Percentiles rank a stretch among this genome's conserved stretches.
phyloP scores from a whole-genome alignment of 1,140 invertebrate species.

The Acyrthosiphon pisum region DNA sequence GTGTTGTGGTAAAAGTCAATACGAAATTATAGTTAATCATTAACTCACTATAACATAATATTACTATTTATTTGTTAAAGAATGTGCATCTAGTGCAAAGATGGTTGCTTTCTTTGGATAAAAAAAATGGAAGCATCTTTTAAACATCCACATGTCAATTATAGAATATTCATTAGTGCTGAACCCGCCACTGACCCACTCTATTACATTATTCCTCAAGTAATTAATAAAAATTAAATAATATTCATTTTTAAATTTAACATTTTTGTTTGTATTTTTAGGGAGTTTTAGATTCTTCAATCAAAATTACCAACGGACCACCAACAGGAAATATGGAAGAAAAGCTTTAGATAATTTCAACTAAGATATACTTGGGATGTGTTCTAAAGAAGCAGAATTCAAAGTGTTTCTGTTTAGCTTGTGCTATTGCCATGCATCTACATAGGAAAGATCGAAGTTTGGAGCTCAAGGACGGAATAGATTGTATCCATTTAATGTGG shows the following conservation, averaged over 20 bases:
- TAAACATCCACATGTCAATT: constrained; percentile 75
- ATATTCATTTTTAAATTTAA: neutral
- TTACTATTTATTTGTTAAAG: constrained; percentile 64
- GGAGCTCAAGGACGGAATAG: constrained; percentile 95
- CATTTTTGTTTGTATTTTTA: constrained; percentile 62
- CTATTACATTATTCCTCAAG: constrained; percentile 74
- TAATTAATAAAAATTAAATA: constrained; percentile 58
- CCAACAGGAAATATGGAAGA: constrained; percentile 94
- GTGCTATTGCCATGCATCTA: constrained; percentile 95
- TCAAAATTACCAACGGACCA: constrained; percentile 96
- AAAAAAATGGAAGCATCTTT: constrained; percentile 86
- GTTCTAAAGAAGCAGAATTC: constrained; percentile 92
- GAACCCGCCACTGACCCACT: constrained; percentile 71
- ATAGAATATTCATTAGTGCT: constrained; percentile 77
- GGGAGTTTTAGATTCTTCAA: constrained; percentile 90
- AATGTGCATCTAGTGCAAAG: constrained; percentile 91
- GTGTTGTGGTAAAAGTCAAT: constrained; percentile 82
- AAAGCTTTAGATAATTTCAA: constrained; percentile 93
- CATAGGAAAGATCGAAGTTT: constrained; percentile 91
- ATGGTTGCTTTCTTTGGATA: constrained; percentile 86
- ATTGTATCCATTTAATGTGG: constrained; percentile 70
- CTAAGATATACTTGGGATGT: constrained; percentile 92
- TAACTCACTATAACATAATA: neutral
- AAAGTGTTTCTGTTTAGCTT: constrained; percentile 90
- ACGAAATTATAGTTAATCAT: neutral